phyloP scores from a whole-genome alignment of 2,888 invertebrate species.

The Drosophila cracens region DNA sequence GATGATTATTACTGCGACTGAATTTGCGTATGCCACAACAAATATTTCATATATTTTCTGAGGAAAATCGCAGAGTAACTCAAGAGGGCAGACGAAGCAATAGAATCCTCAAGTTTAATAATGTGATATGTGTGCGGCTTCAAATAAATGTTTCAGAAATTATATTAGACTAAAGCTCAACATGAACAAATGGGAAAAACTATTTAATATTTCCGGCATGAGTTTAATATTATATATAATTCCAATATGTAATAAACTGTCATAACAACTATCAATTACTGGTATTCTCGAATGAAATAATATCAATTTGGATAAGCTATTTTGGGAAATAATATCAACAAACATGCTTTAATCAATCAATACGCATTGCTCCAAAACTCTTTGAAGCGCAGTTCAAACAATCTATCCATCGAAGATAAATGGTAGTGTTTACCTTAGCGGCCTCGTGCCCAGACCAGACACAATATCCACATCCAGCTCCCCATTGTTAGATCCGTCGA shows the following conservation, averaged over 20 bases:
- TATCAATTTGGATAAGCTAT: background rate
- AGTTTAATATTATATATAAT: no score
- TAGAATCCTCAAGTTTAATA: background rate
- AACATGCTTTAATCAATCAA: background rate
- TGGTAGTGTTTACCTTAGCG: slow-evolving; percentile 43
- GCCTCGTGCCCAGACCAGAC: slow-evolving; percentile 37
- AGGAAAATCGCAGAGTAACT: background rate
- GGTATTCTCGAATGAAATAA: background rate
- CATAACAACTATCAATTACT: background rate
- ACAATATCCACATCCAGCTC: background rate
- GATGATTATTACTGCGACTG: background rate
- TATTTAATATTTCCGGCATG: background rate
- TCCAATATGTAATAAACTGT: background rate
- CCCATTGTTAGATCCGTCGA: slow-evolving; percentile 11
- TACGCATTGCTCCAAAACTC: background rate
- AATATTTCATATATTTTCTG: background rate
- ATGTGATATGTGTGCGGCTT: background rate
- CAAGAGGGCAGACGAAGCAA: background rate
- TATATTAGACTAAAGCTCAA: background rate
- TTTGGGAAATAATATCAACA: background rate
- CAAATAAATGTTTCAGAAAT: background rate
- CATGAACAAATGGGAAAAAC: background rate
- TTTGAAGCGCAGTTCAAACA: slow-evolving; percentile 35
- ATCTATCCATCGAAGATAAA: slow-evolving; percentile 7
- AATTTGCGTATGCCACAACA: background rate